Base-by-base conservation (phyloP, 2,888 invertebrate genomes). In the Aquatica leii region DNA sequence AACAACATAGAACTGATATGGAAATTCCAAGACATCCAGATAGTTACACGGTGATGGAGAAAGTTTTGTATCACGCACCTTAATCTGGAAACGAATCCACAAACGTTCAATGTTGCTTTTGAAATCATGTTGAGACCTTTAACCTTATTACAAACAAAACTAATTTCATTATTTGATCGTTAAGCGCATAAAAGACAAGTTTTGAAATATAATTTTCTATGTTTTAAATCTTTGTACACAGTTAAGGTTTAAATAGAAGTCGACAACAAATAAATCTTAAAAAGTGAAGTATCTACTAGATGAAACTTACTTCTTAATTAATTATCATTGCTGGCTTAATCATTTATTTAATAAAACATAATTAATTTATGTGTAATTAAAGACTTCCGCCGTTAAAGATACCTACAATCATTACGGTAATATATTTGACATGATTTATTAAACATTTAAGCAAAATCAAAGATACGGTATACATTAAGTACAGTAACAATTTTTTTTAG, bases 401-500 rank as follows among this genome's bases (percentile, higher is more conserved):
- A 61, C 55, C 20, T 14, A 56, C 21, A 49, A 56, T 56, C 55
- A 61, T 61, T 50, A 61, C 61, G 61, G 61, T 55, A 61, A 55
- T 56, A 37, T 41, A 37, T 18, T 51, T 40, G 41, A 37, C 57
- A 49, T 37, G 50, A 58, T 58, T 58, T 31, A 51, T 51, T 24
- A 41, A 43, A 54, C 14, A 21, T 37, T 52, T 20, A 52, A 37
- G 35, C 37, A 35, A 52, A 41, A 37, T 18, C 52, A 24, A 24
- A 24, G 2, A 24, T 24, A 24, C 24, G 24, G 6, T 24, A 6
- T 24, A 24, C 24, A 6, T 24, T 24, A 24, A 40, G 2, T 40
- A 14, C 17, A 35, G 34, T 18, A 15, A 17, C 17, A 37, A 2
- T 35, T 0, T 12, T 52, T 52, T 52, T 9, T 17, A 52, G 11